phyloP scores from a whole-genome alignment of 2,113 vertebrate genomes.

The Acanthisitta chloris region DNA sequence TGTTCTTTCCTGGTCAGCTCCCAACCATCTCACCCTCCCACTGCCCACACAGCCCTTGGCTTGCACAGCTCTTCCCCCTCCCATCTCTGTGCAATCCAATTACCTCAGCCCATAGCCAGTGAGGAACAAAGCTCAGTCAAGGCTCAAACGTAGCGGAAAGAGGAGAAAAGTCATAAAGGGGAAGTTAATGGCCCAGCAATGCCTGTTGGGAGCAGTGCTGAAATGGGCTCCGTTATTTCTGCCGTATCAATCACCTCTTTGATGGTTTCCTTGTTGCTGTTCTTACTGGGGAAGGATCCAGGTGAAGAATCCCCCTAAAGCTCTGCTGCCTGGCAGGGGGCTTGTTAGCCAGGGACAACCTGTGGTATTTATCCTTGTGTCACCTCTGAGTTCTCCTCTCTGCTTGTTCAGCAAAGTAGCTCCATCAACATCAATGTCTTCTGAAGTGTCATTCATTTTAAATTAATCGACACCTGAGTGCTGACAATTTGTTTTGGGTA shows the following conservation, averaged over 20 bases:
- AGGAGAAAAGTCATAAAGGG: neutral
- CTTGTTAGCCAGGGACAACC: neutral
- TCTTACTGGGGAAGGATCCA: neutral
- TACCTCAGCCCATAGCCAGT: neutral
- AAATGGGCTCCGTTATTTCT: neutral
- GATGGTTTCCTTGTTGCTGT: neutral
- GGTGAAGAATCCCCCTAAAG: neutral
- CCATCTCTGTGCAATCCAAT: neutral
- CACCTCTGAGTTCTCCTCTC: neutral
- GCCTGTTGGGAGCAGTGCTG: neutral
- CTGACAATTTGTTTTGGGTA: neutral
- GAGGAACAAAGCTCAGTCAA: neutral
- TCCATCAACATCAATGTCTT: neutral
- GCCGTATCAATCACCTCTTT: neutral
- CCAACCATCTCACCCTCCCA: neutral
- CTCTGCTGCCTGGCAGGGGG: neutral
- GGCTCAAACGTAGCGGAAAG: neutral
- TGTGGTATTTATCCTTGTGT: neutral
- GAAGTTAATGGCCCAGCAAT: neutral
- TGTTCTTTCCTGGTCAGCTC: neutral
- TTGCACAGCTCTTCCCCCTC: neutral
- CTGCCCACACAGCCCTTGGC: neutral
- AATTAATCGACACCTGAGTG: fast-evolving
- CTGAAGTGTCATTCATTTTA: neutral
- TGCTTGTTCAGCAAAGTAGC: neutral